Evolutionary conservation across 2,888 invertebrate species (phyloP), one percentile per base, ranked within the genome.

Genomic region (Dynastes tityus): DNA sequence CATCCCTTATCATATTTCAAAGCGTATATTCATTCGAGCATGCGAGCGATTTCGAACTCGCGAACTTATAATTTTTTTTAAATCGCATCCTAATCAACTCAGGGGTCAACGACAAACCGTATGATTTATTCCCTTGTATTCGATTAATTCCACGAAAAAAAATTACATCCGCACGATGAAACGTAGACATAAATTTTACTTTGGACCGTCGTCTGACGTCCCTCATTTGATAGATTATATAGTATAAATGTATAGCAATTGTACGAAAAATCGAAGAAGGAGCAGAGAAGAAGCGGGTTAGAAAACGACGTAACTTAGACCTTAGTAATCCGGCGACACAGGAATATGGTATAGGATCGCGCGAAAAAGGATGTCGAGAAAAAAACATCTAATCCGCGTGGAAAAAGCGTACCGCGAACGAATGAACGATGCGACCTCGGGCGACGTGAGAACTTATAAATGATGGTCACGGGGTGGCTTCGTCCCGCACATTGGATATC

Each of bases 131-230:
- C 58, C 58, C 49, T 45, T 68, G 55, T 55, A 65, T 45, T 11
- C 45, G 64, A 76, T 76, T 76, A 76, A 76, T 55, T 76, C 76
- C 4, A 32, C 22, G 55, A 51, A 51, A 67, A 76, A 45, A 76
- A 76, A 76, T 76, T 76, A 76, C 37, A 76, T 67, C 45, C 53
- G 22, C 67, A 22, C 65, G 67, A 58, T 55, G 76, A 76, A 76
- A 76, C 76, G 37, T 32, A 67, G 55, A 68, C 65, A 76, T 67
- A 67, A 67, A 76, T 76, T 76, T 65, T 68, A 51, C 65, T 61
- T 76, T 49, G 76, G 64, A 37, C 27, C 32, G 37, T 76, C 76
- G 40, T 65, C 53, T 40, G 55, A 55, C 37, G 67, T 51, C 53
- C 32, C 49, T 76, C 65, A 67, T 76, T 76, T 76, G 76, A 76